Conservation (phyloP, 2,797 vertebrate species). For the Pyrrhura leucotis region DNA sequence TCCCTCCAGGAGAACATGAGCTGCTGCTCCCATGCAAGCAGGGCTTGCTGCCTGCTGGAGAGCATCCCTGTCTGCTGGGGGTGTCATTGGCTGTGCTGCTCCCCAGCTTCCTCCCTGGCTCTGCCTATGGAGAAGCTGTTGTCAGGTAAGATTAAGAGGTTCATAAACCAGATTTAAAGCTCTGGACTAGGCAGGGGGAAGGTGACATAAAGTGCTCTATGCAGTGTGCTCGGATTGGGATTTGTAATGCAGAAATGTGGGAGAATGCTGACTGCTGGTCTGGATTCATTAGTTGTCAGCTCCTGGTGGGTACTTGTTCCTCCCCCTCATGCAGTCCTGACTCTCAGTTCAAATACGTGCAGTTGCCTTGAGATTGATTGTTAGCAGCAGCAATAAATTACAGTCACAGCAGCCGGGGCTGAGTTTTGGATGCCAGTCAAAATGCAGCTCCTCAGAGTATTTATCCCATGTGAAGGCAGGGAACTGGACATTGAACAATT, state of each 20-base stretch:
- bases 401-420: background rate
- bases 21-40: rapidly evolving
- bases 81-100: background rate
- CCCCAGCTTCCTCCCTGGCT: background rate
- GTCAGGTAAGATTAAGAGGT: background rate
- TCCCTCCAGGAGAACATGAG: rapidly evolving
- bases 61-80: background rate
- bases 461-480: background rate
- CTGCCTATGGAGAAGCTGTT: rapidly evolving
- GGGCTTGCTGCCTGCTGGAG: background rate
- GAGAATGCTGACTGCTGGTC: background rate
- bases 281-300: background rate
- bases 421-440: conserved; percentile 46
- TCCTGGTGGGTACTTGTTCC: background rate
- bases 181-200: background rate
- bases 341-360: background rate
- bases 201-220: rapidly evolving
- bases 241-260: background rate
- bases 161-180: background rate
- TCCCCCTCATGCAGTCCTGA: background rate
- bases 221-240: background rate
- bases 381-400: conserved; percentile 46
- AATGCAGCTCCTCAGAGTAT: background rate
- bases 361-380: background rate
- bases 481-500: conserved; percentile 14